Conservation (phyloP, 1,140 invertebrate species). For the Anagrus nilaparvatae region DNA sequence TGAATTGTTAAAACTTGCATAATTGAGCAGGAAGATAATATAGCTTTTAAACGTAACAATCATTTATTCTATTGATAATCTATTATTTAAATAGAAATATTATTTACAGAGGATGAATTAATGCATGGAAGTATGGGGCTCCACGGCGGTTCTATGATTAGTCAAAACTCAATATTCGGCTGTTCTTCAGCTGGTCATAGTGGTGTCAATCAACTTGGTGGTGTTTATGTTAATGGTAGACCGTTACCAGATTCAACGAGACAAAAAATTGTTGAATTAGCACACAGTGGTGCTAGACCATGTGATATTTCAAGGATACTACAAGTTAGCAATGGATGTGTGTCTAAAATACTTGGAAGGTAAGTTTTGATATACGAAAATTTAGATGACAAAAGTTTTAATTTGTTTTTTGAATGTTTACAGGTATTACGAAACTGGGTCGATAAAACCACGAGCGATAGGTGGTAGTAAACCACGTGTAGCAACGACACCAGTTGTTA, state of each 20-base stretch:
- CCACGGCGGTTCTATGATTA: constrained; percentile 40
- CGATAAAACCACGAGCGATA: constrained; percentile 89
- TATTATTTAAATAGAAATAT: no score
- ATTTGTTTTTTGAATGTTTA: constrained; percentile 19
- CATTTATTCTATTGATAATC: no score
- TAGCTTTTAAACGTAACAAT: no score
- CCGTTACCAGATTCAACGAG: constrained; percentile 93
- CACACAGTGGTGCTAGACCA: constrained; percentile 90
- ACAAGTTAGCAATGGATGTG: constrained; percentile 93
- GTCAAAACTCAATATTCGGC: constrained; percentile 57
- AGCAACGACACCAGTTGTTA: constrained; percentile 88
- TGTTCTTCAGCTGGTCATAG: constrained; percentile 80
- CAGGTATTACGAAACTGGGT: constrained; percentile 98
- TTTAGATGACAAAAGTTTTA: no score
- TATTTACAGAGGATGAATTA: constrained; percentile 41
- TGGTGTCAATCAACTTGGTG: constrained; percentile 96
- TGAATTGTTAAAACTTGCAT: no score
- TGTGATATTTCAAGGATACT: constrained; percentile 97
- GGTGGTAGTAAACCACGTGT: constrained; percentile 92
- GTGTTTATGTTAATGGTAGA: constrained; percentile 95
- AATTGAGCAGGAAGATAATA: no score
- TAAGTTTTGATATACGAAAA: no score
- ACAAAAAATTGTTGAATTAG: constrained; percentile 96
- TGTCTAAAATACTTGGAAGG: constrained; percentile 92
- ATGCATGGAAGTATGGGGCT: constrained; percentile 39